A percentile compares a stretch with the other conserved stretches of the same genome.
These are phyloP conservation scores for Caradrina clavipalpis DNA, from an alignment of 2,888 invertebrate species.

Conservation along the genomic window DNA sequence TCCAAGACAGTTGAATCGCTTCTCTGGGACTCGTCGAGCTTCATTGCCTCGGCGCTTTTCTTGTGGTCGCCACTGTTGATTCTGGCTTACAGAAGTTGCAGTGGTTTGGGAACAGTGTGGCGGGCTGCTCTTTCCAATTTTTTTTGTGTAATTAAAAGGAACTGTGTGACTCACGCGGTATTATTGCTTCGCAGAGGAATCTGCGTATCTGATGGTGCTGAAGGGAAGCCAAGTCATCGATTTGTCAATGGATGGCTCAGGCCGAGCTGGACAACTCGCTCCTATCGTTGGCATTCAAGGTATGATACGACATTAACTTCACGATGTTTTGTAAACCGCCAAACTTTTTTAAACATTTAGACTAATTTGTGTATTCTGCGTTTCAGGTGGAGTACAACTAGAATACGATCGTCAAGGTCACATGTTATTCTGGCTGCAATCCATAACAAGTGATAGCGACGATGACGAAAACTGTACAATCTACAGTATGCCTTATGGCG, in stretches of 20 bases:
- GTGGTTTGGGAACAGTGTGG: no score
- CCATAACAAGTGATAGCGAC: conserved; percentile 92
- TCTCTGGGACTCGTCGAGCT: no score
- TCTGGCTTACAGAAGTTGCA: no score
- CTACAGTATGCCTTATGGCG: conserved; percentile 95
- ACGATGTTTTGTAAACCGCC: not conserved
- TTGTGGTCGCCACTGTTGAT: no score
- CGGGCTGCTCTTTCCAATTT: no score
- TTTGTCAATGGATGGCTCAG: conserved; percentile 94
- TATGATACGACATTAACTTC: conserved; percentile 51
- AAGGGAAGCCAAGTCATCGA: conserved; percentile 97
- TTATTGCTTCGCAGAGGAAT: conserved; percentile 92
- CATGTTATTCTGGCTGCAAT: conserved; percentile 96
- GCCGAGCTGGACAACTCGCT: conserved; percentile 94
- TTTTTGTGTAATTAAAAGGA: not conserved
- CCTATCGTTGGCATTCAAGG: conserved; percentile 96
- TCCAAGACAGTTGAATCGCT: no score
- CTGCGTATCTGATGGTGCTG: conserved; percentile 97
- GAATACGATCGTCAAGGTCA: conserved; percentile 97
- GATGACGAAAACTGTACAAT: conserved; percentile 96
- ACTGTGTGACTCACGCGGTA: not conserved
- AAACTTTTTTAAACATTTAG: not conserved
- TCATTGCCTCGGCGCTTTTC: no score
- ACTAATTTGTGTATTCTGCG: not conserved
- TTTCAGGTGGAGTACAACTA: conserved; percentile 95